A percentile compares a stretch with the other conserved stretches of the same genome.
Conservation (phyloP, 2,113 vertebrate species). For the Coptodon rendalli region DNA sequence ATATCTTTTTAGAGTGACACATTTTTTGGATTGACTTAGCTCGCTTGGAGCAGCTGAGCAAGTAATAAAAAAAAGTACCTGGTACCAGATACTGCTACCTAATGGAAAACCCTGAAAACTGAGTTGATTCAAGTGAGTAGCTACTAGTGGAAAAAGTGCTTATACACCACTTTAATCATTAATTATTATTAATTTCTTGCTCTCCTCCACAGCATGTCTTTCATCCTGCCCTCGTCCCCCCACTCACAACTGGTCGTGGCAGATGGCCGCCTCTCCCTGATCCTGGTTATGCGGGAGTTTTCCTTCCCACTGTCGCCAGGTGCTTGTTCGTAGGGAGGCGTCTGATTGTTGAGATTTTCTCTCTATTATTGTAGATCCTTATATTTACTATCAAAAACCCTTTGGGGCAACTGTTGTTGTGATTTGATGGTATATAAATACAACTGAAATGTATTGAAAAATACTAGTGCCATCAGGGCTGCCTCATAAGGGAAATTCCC, state of each 20-base stretch:
- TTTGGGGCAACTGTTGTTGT: not conserved
- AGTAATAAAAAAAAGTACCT: not conserved
- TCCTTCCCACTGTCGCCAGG: not conserved
- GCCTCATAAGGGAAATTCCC: not conserved
- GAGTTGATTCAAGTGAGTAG: not conserved
- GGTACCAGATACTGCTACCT: not conserved
- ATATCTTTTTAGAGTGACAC: not conserved
- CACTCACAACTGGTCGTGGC: not conserved
- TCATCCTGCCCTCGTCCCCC: not conserved
- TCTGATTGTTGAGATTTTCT: not conserved
- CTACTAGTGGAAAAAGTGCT: not conserved
- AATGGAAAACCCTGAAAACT: not conserved
- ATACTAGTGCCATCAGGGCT: not conserved
- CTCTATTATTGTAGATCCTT: not conserved
- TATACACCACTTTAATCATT: not conserved
- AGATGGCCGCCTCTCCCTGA: not conserved
- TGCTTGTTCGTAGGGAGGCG: not conserved
- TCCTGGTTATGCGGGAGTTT: not conserved
- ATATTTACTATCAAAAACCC: not conserved
- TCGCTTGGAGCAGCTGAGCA: not conserved
- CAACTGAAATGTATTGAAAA: not conserved
- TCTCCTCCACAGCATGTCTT: not conserved
- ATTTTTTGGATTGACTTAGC: not conserved
- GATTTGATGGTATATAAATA: not conserved
- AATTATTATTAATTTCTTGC: not conserved